phyloP scores from a whole-genome alignment of 2,113 vertebrate genomes.

The Pseudorectes ferrugineus region DNA sequence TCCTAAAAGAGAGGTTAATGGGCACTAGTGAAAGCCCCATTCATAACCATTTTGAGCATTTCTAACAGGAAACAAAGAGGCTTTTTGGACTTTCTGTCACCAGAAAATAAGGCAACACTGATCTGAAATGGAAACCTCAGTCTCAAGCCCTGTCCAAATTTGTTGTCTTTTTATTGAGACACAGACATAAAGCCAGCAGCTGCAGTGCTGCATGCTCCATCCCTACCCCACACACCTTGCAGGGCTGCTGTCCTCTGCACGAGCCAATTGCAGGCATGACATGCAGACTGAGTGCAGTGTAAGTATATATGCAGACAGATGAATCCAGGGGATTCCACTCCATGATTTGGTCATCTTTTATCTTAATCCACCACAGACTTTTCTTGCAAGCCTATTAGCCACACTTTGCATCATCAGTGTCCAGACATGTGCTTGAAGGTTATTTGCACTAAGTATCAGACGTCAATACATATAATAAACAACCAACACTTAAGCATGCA shows the following conservation, averaged over 20 bases:
- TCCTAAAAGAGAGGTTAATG: background rate
- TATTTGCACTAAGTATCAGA: background rate
- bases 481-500: background rate
- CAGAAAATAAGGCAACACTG: background rate
- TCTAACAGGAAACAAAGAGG: background rate
- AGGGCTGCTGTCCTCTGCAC: background rate
- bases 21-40: fast-evolving
- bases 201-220: background rate
- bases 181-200: background rate
- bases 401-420: background rate
- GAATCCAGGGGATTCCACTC: background rate
- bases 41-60: background rate
- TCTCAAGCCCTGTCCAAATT: background rate
- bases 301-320: background rate
- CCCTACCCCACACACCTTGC: background rate
- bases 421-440: background rate
- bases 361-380: background rate
- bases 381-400: background rate
- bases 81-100: background rate
- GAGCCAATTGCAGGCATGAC: background rate
- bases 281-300: background rate
- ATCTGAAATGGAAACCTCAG: background rate
- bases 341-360: background rate
- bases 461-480: background rate
- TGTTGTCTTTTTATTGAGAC: background rate